phyloP scores from a whole-genome alignment of 2,888 invertebrate species.

The Linnaemya vulpina region DNA sequence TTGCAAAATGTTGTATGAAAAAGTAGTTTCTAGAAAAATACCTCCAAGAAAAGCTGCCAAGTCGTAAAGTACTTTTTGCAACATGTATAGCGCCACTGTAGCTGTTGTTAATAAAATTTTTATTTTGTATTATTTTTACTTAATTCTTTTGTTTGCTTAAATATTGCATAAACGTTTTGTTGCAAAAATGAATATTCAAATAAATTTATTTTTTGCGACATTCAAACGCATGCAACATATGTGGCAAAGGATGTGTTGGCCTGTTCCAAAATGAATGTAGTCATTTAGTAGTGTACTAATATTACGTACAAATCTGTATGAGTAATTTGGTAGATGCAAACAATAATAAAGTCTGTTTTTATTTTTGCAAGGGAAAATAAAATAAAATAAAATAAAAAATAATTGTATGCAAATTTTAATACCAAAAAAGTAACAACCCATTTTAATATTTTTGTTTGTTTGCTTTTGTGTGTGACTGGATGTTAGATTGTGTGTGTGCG shows the following conservation, averaged over 20 bases:
- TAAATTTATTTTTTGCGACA: background rate
- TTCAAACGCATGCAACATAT: conserved; percentile 33
- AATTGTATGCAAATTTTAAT: conserved; percentile 60
- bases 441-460: background rate
- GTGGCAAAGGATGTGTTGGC: conserved; percentile 16
- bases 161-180: conserved; percentile 57
- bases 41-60: too few relatives aligned
- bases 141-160: conserved; percentile 20
- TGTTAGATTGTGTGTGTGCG: background rate
- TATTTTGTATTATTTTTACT: background rate
- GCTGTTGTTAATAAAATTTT: background rate
- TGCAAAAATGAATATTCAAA: conserved; percentile 55
- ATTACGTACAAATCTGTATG: conserved; percentile 17
- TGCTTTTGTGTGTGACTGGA: background rate
- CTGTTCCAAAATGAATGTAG: conserved; percentile 15
- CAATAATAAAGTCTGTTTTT: conserved; percentile 55
- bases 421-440: conserved; percentile 35
- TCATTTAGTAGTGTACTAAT: conserved; percentile 14
- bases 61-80: too few relatives aligned
- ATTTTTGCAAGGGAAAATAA: conserved; percentile 14
- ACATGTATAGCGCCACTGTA: background rate
- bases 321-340: conserved; percentile 42
- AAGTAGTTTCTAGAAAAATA: too few relatives aligned
- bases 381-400: background rate
- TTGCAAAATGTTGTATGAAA: too few relatives aligned